Evolutionary conservation across 2,888 invertebrate genomes (phyloP).

Genomic region (Amphiduros pacificus): DNA sequence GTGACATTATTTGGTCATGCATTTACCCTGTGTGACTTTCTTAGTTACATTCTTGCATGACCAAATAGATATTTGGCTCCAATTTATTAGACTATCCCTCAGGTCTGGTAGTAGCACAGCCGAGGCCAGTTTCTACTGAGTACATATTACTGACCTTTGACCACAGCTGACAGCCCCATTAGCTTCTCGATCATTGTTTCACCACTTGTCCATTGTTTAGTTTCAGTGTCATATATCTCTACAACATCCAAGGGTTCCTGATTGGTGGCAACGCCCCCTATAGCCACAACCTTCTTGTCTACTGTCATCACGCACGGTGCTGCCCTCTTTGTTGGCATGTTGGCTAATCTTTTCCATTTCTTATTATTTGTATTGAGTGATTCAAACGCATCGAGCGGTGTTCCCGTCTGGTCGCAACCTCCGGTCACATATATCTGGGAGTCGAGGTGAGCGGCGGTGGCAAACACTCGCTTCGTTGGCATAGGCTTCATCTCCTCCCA

Average conservation of each 20-base stretch:
- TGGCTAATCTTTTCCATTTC: slow-evolving; percentile 12
- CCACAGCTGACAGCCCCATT: slow-evolving; percentile 49
- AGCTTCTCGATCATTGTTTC: slow-evolving; percentile 41
- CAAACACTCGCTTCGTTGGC: slow-evolving; percentile 53
- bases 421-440: slow-evolving; percentile 50
- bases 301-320: slow-evolving; percentile 41
- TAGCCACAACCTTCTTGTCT: slow-evolving; percentile 45
- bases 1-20: too few relatives aligned
- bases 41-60: too few relatives aligned
- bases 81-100: too few relatives aligned
- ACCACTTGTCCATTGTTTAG: slow-evolving; percentile 44
- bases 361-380: slow-evolving; percentile 38
- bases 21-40: too few relatives aligned
- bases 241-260: slow-evolving; percentile 52
- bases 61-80: too few relatives aligned
- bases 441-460: slow-evolving; percentile 41
- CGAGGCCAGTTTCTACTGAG: too few relatives aligned
- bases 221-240: slow-evolving; percentile 46
- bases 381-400: slow-evolving; percentile 51
- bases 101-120: too few relatives aligned
- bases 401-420: slow-evolving; percentile 54
- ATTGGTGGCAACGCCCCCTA: slow-evolving; percentile 50
- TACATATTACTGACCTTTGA: slow-evolving; percentile 35
- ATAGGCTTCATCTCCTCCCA: slow-evolving; percentile 46
- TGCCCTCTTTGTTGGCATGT: slow-evolving; percentile 53